Evolutionary conservation across 2,113 vertebrate genomes (phyloP).

Genomic region (Hippoglossus stenolepis): DNA sequence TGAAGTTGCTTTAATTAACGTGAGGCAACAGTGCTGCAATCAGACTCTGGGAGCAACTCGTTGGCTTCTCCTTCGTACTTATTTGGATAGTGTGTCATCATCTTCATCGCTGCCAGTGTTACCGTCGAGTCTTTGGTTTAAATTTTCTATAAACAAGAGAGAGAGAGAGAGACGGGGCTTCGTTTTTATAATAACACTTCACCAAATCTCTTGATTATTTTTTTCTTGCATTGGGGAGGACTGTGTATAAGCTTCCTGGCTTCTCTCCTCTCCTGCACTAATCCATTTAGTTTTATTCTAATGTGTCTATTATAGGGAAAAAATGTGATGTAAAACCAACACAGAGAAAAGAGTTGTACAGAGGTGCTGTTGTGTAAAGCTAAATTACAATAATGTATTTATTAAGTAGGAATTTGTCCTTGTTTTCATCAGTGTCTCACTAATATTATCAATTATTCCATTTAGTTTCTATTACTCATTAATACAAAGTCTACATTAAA

Average conservation of each 20-base stretch:
- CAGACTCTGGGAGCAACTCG: constrained; percentile 29
- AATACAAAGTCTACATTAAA: no score
- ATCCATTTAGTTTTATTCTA: not conserved
- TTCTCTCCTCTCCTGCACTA: not conserved
- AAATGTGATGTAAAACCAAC: not conserved
- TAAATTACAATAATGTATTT: not conserved
- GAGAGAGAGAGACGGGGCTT: not conserved
- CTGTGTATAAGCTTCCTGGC: constrained; percentile 2
- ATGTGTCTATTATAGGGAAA: not conserved
- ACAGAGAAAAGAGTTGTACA: not conserved
- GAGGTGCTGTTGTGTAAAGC: not conserved
- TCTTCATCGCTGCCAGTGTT: constrained; percentile 36
- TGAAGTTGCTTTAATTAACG: constrained; percentile 45
- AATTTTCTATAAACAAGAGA: constrained; percentile 22
- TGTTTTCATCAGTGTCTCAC: no score
- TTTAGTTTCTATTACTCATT: no score
- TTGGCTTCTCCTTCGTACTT: constrained; percentile 29
- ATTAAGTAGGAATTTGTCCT: not conserved
- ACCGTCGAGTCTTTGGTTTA: constrained; percentile 30
- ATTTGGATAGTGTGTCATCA: constrained; percentile 47
- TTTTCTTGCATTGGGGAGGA: not conserved
- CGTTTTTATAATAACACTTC: not conserved
- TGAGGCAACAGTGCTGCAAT: constrained; percentile 34
- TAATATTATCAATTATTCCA: no score
- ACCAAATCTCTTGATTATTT: constrained; percentile 3